Base-by-base conservation (phyloP, 2,888 invertebrate genomes). In the Polydrusus pterygomalis region DNA sequence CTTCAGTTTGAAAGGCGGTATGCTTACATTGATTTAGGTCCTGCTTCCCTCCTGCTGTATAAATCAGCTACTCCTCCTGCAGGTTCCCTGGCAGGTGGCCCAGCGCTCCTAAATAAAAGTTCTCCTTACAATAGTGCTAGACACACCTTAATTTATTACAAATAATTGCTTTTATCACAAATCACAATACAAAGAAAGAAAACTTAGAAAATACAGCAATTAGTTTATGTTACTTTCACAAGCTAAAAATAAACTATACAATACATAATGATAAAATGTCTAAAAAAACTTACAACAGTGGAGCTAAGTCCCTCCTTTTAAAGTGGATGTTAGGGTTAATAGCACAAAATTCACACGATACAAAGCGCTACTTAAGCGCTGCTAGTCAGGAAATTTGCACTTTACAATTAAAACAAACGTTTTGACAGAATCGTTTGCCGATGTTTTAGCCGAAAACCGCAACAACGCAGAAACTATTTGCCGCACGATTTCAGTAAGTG, bases 41-140 rank as follows among this genome's bases (percentile, higher is more conserved):
- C 70, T 40, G 15, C 82, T 25, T 87, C 87, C 72, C 87, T 79
- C 34, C 86, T 78, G 77, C 87, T 87, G 79, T 83, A 87, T 78
- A 87, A 84, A 79, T 87, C 87, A 60, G 79, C 83, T 34, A 76
- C 79, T 30, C 80, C 79, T 10, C 75, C 77, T 38, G 65, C 62
- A 60, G 81, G 77, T 47, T 81, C 79, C 58, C 74, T 74, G 9
- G 15, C 25, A 56, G 63, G 74, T 47, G 74, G 74, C 15, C 71
- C 67, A 40, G 45, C 56, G 13, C 72, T 69, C 64, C 75, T 72
- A 71, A 25, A 43, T 63, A 71, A 65, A 65, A 65, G n/a, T 58
- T 43, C 13, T 30, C 7, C 34, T 56, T 56, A 56, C 30, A 56
- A 56, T 34, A 9, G 0, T 34, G 56, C n/a, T 34, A n/a, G 6